Evolutionary conservation across 2,888 invertebrate species (phyloP), one percentile per base, ranked within the genome.

Genomic region (Ophion ventricosus): DNA sequence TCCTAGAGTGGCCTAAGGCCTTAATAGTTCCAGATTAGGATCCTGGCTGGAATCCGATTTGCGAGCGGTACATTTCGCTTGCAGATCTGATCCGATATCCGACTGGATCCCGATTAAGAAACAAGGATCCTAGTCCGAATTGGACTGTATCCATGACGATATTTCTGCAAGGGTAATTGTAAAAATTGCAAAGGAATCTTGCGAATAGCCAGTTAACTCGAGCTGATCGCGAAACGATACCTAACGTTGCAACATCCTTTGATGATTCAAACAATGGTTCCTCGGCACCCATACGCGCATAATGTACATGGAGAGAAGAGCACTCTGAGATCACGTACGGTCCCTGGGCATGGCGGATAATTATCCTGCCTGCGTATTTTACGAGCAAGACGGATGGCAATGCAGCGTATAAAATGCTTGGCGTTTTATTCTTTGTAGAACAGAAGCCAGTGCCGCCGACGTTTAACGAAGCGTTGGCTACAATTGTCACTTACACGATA

Each of bases 341-440:
- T 25, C 43, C 35, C 3, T 49, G 54, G 61, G 49, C 49, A 73
- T 54, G 77, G 61, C 66, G 59, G 67, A 77, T 73, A 73, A 82
- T 82, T 67, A 77, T 73, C 61, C 61, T 54, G 66, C 61, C 66
- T 54, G 57, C 29, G 64, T 20, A 2, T 63, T 63, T 77, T 49
- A 35, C 35, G 64, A 73, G 25, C 23, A 17, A 56, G 14, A 23
- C 25, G 8, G 54, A 61, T 56, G 26, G 73, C 56, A 26, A 49
- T 61, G 59, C 66, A 56, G 43, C 49, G 57, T 35, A 57, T 35
- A 59, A 29, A 66, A 49, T 14, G 73, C 66, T 66, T 20, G 64
- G 26, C 67, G 54, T 25, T 66, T 66, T 82, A 20, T 59, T 77
- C 49, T 59, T 70, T 26, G 49, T 29, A 57, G 64, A 43, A 70